Base-by-base conservation (phyloP, 1,140 invertebrate species). In the Drosophila pectinifera region DNA sequence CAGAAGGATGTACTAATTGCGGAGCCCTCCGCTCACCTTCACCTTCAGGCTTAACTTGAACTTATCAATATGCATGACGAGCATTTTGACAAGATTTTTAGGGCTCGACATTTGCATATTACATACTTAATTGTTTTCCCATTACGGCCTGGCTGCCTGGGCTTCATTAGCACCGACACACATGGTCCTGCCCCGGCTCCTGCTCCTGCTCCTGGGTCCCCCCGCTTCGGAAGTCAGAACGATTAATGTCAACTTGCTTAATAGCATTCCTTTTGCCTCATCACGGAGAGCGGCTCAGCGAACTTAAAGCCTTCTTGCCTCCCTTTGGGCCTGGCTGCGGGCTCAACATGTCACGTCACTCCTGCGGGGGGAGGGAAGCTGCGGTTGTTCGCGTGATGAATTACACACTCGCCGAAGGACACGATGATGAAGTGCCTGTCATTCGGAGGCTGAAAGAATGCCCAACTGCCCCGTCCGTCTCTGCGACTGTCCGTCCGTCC, bases 171-270 rank as follows among this genome's bases (percentile, higher is more conserved):
- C 74, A 78, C 74, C 54, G 41, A 42, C 39, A 38, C 55, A 78
- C 62, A 59, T 73, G 62, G 42, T 34, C 18, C 18, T 20, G 8
- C 20, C 20, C 20, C 36, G 38, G 22, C 46, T 51, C 49, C 31
- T 53, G 20, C 26, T 0, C 28, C 28, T 6, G 28, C 26, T 26
- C 7, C 26, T 26, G 26, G 26, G 10, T 14, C 7, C 10, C 55
- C 31, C 34, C 54, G 39, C 61, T 55, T 36, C n/a, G 36, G 45
- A 89, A 90, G 84, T 90, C 85, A 90, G 59, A 77, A 72, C 84
- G 85, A 89, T 89, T 89, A 89, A 89, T 89, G 84, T 89, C 84
- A 89, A 89, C 77, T 89, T 81, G 78, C 85, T 89, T 89, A 89
- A 89, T 90, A 85, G 80, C 84, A 84, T 88, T 89, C 76, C 84